Base-by-base conservation (phyloP, 30 jellyfish, hydroid and myxozoan genomes). In the Nemopilema nomurai region DNA sequence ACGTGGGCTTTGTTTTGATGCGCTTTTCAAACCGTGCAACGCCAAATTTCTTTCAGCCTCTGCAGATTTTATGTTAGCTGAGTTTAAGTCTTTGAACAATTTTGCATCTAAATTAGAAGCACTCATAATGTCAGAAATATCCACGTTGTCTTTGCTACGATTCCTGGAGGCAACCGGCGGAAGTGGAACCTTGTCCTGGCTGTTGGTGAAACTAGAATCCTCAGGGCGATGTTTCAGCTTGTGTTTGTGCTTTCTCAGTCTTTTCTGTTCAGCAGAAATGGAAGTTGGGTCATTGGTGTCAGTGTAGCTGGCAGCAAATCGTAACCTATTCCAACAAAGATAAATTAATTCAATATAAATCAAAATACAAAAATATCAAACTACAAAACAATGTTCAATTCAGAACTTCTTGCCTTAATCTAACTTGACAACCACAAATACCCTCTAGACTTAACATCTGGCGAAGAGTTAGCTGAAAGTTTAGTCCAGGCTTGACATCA, bases 121-220 rank as follows among this genome's bases (percentile, higher is more conserved):
- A 9, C 84, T 13, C 21, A 85, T 74, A 0, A 85, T 85, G 33
- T 85, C 94, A 3, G 94, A 85, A 6, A 85, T 69, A 30, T 85
- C 94, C 71, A 85, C 94, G 67, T 57, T 74, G 32, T 75, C 84
- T 1, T 79, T 64, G 16, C 67, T 78, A 65, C 94, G 94, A 64
- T 76, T 67, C 88, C 51, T 75, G 66, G 88, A 75, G 32, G 89
- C 74, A 6, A 85, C 94, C n/a, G 94, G 94, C 57, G 94, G 94
- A 30, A 85, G 81, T 52, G 86, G 87, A n/a, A 65, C 49, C 64
- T 71, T 84, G 23, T 32, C 28, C 25, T 70, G 57, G 0, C 49
- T 30, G 27, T 53, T 77, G 20, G 86, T 49, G 16, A 78, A 50
- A 30, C 67, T 77, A 13, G 69, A 0, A 41, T 79, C 88, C 30